Evolutionary conservation across 2,113 vertebrate genomes (phyloP).

Genomic region (Apeltes quadracus): DNA sequence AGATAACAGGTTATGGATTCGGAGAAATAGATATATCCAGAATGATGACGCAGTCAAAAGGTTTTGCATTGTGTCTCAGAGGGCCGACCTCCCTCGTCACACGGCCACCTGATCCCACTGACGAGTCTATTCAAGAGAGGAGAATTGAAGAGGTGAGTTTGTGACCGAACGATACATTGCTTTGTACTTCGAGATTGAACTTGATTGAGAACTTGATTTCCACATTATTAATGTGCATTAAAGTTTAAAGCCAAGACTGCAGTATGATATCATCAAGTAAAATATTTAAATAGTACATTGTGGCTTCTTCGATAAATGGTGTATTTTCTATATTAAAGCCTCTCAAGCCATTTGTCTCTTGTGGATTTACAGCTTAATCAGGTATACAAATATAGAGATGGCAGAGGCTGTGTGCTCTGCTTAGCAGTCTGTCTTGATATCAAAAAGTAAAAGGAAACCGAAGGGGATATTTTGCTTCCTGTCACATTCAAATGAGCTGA

Average conservation of each 20-base stretch:
- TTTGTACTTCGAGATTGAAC: background rate
- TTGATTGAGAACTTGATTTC: constrained; percentile 22
- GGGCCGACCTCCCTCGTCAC: background rate
- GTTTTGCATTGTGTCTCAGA: background rate
- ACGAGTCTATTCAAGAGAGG: constrained; percentile 25
- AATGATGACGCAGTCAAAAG: background rate
- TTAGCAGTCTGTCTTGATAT: constrained; percentile 33
- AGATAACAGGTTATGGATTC: background rate
- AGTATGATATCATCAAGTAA: background rate
- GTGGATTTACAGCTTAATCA: constrained; percentile 18
- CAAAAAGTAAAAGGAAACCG: constrained; percentile 13
- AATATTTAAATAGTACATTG: background rate
- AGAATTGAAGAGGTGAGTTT: constrained; percentile 33
- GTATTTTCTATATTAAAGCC: constrained; percentile 4
- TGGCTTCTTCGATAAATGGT: background rate
- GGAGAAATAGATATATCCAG: background rate
- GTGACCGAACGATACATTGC: background rate
- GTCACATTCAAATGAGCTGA: constrained; percentile 40
- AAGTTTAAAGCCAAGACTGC: background rate
- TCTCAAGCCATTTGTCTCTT: constrained; percentile 22
- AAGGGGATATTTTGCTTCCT: background rate
- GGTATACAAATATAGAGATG: constrained; percentile 29
- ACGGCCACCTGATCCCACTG: background rate
- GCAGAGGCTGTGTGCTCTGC: constrained; percentile 2
- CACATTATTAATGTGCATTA: constrained; percentile 1